A percentile compares a stretch with the other conserved stretches of the same genome.
phyloP scores from a whole-genome alignment of 1,140 invertebrate species.

The Drosophila mauritiana region DNA sequence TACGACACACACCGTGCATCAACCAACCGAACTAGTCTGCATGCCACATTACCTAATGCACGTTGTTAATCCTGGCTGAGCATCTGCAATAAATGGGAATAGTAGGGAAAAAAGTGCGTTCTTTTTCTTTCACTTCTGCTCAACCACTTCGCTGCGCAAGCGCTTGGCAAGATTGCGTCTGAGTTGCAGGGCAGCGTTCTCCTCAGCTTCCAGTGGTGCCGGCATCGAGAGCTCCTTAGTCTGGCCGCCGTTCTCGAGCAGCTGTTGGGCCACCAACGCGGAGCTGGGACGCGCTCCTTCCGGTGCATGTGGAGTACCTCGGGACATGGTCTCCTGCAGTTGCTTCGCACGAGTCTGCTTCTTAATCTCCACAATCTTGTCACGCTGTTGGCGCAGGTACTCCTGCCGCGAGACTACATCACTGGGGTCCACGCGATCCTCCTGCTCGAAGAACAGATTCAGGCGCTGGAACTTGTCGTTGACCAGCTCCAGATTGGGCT shows the following conservation, averaged over 20 bases:
- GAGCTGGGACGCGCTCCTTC: constrained; percentile 86
- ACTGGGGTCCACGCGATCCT: constrained; percentile 85
- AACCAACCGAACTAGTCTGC: constrained; percentile 61
- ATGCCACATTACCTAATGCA: constrained; percentile 27
- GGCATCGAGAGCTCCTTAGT: constrained; percentile 78
- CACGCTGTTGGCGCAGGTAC: constrained; percentile 93
- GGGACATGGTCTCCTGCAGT: constrained; percentile 86
- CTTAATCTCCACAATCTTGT: constrained; percentile 95
- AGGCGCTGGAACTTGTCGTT: constrained; percentile 81
- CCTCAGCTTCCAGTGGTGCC: constrained; percentile 44
- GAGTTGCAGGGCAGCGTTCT: constrained; percentile 88
- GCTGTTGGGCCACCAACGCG: constrained; percentile 89
- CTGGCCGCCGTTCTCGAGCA: constrained; percentile 84
- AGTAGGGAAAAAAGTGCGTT: no score
- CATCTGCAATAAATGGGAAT: constrained; percentile 47
- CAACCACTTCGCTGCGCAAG: constrained; percentile 92
- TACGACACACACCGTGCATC: constrained; percentile 32
- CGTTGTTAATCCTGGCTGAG: constrained; percentile 28
- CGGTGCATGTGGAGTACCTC: constrained; percentile 47
- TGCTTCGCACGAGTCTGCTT: constrained; percentile 93
- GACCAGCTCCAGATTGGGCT: constrained; percentile 68
- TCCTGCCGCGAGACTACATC: constrained; percentile 93
- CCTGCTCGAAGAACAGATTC: constrained; percentile 83
- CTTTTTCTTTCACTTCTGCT: constrained; percentile 61
- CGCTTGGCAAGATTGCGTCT: constrained; percentile 92